Evolutionary conservation across 2,797 vertebrate species (phyloP).

Genomic region (Halcyon leucocephala): DNA sequence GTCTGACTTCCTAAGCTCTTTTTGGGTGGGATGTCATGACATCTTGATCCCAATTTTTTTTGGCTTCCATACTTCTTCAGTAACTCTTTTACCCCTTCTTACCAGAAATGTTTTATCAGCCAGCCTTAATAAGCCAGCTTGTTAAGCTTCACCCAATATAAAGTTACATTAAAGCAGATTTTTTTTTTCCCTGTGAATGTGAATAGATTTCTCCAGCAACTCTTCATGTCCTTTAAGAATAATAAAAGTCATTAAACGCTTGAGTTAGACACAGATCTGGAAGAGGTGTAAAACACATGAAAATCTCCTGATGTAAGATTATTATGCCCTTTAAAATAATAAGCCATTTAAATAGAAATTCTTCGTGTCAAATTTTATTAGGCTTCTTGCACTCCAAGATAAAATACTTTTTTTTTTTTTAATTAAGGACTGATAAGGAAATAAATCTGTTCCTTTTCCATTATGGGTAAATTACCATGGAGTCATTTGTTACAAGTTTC

Average conservation of each 20-base stretch:
- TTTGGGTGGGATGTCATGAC: neutral
- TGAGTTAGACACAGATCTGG: neutral
- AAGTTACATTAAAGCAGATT: neutral
- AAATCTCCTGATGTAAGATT: neutral
- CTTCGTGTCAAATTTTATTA: neutral
- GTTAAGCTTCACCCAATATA: neutral
- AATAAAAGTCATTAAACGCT: constrained; percentile 34
- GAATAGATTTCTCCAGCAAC: neutral
- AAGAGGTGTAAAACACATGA: neutral
- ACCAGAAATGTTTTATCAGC: neutral
- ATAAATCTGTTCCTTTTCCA: neutral
- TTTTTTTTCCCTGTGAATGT: neutral
- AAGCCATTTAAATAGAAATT: neutral
- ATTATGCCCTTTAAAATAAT: constrained; percentile 28
- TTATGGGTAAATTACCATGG: neutral
- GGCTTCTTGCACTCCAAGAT: neutral
- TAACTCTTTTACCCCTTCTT: neutral
- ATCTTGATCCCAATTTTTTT: neutral
- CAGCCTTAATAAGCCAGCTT: neutral
- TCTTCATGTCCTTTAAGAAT: neutral
- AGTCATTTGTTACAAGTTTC: neutral
- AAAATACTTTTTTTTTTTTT: neutral
- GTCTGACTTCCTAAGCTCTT: neutral
- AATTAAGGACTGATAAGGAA: neutral
- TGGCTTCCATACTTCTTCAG: neutral